Conservation (phyloP, 2,113 vertebrate genomes). For the Xerus inauris region DNA sequence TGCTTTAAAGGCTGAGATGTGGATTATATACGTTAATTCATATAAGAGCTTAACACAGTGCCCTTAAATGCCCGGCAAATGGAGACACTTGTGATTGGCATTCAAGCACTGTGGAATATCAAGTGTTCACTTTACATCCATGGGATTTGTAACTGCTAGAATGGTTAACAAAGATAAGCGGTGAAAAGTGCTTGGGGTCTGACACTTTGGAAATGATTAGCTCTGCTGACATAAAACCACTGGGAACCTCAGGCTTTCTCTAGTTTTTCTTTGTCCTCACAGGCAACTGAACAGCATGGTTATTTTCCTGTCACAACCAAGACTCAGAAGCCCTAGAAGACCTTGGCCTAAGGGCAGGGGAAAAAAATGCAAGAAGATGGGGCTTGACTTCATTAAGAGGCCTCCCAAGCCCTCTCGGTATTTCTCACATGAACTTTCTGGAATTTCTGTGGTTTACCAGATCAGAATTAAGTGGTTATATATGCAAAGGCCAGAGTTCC, state of each 20-base stretch:
- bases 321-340: neutral
- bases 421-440: neutral
- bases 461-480: neutral
- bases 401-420: neutral
- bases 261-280: neutral
- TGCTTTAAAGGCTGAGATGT: neutral
- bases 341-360: neutral
- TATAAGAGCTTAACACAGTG: neutral
- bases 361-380: neutral
- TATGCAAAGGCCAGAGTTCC: neutral
- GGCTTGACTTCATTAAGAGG: no score
- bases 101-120: neutral
- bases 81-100: neutral
- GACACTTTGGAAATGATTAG: conserved; percentile 5
- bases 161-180: neutral
- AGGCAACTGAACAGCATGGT: neutral
- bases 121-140: neutral
- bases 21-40: neutral
- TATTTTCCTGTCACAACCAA: neutral
- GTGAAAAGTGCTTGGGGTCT: neutral
- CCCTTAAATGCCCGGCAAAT: neutral
- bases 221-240: neutral
- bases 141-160: conserved; percentile 14
- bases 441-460: conserved; percentile 58
- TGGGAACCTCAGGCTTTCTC: neutral